Percentiles rank a stretch among this genome's conserved stretches.
phyloP scores from a whole-genome alignment of 2,888 invertebrate genomes.

The Trisateles emortualis region DNA sequence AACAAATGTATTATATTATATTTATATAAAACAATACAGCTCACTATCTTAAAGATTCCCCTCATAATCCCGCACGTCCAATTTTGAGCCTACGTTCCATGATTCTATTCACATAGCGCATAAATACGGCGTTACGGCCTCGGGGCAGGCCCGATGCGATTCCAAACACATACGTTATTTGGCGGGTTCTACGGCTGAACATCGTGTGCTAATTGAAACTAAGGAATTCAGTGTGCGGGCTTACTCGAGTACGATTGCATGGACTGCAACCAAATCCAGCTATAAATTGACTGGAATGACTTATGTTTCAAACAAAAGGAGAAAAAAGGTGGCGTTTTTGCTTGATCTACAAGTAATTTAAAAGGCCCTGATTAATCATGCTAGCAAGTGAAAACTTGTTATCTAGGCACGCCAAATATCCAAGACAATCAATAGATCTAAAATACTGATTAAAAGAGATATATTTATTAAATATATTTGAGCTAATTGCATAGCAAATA shows the following conservation, averaged over 20 bases:
- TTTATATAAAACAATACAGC: background rate
- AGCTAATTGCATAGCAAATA: too few relatives aligned
- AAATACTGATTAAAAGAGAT: too few relatives aligned
- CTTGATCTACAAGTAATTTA: too few relatives aligned
- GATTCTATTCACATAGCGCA: slow-evolving; percentile 48
- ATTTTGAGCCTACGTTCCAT: slow-evolving; percentile 21
- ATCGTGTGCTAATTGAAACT: slow-evolving; percentile 51
- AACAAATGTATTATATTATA: too few relatives aligned
- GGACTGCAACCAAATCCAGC: slow-evolving; percentile 30
- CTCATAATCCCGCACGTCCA: slow-evolving; percentile 28
- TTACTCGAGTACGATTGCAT: slow-evolving; percentile 1
- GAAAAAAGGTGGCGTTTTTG: background rate
- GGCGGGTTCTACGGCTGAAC: slow-evolving; percentile 34
- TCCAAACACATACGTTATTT: slow-evolving; percentile 50
- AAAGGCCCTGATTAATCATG: too few relatives aligned
- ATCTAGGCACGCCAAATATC: too few relatives aligned
- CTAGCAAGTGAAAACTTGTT: too few relatives aligned
- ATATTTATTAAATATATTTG: too few relatives aligned
- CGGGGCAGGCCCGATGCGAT: slow-evolving; percentile 30
- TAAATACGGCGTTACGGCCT: slow-evolving; percentile 47
- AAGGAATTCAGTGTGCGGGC: slow-evolving; percentile 46
- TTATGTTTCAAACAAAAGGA: background rate
- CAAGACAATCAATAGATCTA: too few relatives aligned
- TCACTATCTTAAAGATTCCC: slow-evolving; percentile 19
- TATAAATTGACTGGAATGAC: slow-evolving; percentile 11